Percentiles rank a stretch among this genome's conserved stretches.
These are phyloP conservation scores for Celastrina argiolus DNA, from an alignment of 2,888 invertebrate genomes.

Conservation along the genomic window DNA sequence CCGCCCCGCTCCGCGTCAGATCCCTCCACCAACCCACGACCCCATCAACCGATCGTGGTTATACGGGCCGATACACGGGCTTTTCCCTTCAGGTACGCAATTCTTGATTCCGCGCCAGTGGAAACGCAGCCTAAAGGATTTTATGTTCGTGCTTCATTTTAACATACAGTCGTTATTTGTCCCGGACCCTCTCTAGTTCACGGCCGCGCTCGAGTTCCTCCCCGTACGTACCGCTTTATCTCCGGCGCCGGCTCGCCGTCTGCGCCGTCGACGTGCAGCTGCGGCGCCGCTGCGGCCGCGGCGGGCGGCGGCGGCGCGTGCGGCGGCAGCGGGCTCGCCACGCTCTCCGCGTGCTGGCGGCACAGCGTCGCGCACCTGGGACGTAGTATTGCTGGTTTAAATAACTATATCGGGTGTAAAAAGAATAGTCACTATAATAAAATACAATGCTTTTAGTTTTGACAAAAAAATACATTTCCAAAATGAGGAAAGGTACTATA, in stretches of 20 bases:
- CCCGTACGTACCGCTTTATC: conserved; percentile 52
- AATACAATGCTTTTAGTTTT: too few species aligned
- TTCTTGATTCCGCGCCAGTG: too few species aligned
- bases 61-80: too few species aligned
- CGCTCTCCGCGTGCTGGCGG: conserved; percentile 58
- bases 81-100: too few species aligned
- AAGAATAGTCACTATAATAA: too few species aligned
- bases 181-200: background rate
- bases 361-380: conserved; percentile 60
- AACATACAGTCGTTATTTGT: too few species aligned
- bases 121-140: background rate
- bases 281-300: conserved; percentile 27
- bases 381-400: background rate
- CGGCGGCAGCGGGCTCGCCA: conserved; percentile 47
- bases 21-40: too few species aligned
- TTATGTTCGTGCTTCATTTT: too few species aligned
- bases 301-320: conserved; percentile 34
- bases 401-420: background rate
- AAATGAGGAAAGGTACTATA: too few species aligned
- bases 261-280: conserved; percentile 46
- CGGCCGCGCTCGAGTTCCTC: background rate
- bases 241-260: conserved; percentile 43
- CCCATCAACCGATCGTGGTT: too few species aligned
- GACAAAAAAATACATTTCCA: too few species aligned
- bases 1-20: too few species aligned